phyloP scores from a whole-genome alignment of 2,888 invertebrate genomes.

The Apantesis nais region DNA sequence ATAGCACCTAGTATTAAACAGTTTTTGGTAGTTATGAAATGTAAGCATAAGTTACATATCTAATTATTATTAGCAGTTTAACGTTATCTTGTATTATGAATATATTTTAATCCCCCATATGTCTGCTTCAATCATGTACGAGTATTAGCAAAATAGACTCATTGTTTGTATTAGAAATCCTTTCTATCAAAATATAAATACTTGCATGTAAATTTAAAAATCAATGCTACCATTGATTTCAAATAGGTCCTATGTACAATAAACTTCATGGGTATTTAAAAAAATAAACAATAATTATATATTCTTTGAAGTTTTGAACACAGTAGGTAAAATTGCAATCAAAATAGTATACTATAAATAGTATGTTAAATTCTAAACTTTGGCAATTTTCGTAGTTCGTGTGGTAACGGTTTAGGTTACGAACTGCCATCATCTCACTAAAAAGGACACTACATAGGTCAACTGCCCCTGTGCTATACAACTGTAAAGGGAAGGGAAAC shows the following conservation, averaged over 20 bases:
- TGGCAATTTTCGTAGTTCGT: too few species aligned
- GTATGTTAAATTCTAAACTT: too few species aligned
- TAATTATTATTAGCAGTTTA: neutral
- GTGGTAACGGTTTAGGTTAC: too few species aligned
- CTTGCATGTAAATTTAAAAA: neutral
- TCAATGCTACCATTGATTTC: neutral
- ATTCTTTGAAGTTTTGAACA: too few species aligned
- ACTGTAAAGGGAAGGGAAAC: too few species aligned
- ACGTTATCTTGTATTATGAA: neutral
- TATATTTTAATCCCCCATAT: neutral
- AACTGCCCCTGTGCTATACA: too few species aligned
- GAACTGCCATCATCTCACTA: too few species aligned
- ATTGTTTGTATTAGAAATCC: neutral
- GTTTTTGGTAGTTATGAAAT: neutral
- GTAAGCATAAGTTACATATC: neutral
- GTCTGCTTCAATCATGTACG: neutral
- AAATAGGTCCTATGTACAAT: neutral
- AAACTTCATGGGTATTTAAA: too few species aligned
- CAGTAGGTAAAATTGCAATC: too few species aligned
- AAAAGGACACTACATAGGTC: too few species aligned
- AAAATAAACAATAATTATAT: too few species aligned
- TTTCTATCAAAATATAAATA: neutral
- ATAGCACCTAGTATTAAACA: neutral
- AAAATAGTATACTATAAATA: too few species aligned
- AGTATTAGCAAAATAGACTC: neutral